These are phyloP conservation scores for Dinocampus coccinellae DNA, from an alignment of 2,888 invertebrate genomes.

Conservation along the genomic window DNA sequence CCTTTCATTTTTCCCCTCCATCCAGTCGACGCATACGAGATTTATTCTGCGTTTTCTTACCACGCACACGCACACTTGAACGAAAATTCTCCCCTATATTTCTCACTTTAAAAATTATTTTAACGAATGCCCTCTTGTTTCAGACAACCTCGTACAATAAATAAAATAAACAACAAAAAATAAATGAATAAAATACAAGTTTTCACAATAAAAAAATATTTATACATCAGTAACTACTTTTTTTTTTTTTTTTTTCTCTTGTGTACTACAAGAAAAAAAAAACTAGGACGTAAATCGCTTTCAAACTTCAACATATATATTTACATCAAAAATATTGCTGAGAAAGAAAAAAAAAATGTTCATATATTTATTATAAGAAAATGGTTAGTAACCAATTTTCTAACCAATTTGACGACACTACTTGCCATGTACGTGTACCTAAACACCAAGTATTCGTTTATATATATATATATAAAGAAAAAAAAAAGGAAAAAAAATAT, in stretches of 20 bases:
- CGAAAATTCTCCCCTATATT: background rate
- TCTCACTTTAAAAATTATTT: slow-evolving; percentile 15
- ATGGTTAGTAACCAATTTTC: background rate
- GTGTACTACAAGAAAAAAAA: background rate
- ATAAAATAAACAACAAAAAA: background rate
- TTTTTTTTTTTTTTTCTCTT: too few species aligned
- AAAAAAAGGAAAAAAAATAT: background rate
- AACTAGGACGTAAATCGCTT: background rate
- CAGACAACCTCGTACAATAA: background rate
- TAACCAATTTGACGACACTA: background rate
- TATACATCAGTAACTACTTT: background rate
- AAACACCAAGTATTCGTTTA: too few species aligned
- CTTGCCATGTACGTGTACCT: background rate
- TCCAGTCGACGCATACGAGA: background rate
- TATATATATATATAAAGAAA: too few species aligned
- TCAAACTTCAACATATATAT: too few species aligned
- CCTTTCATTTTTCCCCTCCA: background rate
- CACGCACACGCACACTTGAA: background rate
- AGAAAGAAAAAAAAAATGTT: background rate
- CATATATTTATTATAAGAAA: background rate
- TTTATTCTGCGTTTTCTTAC: background rate
- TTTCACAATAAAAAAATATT: background rate
- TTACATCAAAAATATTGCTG: background rate
- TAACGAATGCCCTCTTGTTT: slow-evolving; percentile 16
- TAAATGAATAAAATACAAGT: background rate